phyloP scores from a whole-genome alignment of 1,140 invertebrate species.

The Brachionus asplanchnoidis region DNA sequence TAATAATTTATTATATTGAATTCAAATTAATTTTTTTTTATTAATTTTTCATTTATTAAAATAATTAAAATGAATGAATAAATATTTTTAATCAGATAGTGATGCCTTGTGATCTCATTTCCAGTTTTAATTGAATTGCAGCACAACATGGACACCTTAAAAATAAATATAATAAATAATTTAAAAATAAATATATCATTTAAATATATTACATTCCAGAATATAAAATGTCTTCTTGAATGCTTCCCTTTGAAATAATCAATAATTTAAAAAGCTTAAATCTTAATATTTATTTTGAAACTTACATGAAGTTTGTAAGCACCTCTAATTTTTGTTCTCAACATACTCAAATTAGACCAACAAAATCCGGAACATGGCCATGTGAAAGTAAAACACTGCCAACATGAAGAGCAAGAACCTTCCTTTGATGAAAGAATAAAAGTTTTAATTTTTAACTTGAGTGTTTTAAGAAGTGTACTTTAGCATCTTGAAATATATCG shows the following conservation, averaged over 20 bases:
- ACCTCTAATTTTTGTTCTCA: conserved; percentile 36
- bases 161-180: not conserved
- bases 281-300: not conserved
- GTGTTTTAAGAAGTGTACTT: not conserved
- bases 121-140: not conserved
- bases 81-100: not conserved
- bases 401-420: conserved; percentile 26
- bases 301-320: conserved; percentile 35
- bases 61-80: not conserved
- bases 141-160: conserved; percentile 14
- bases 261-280: not conserved
- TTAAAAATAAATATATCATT: not conserved
- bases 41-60: not conserved
- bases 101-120: conserved; percentile 13
- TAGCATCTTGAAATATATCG: not conserved
- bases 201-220: not conserved
- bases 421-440: not conserved
- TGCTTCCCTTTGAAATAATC: conserved; percentile 2
- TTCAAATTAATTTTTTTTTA: not conserved
- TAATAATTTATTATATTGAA: not conserved
- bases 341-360: conserved; percentile 21
- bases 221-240: conserved; percentile 27
- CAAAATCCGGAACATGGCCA: not conserved
- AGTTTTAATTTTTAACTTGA: not conserved
- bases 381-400: conserved; percentile 18